Evolutionary conservation across 2,113 vertebrate species (phyloP).

Genomic region (Barbus barbus): DNA sequence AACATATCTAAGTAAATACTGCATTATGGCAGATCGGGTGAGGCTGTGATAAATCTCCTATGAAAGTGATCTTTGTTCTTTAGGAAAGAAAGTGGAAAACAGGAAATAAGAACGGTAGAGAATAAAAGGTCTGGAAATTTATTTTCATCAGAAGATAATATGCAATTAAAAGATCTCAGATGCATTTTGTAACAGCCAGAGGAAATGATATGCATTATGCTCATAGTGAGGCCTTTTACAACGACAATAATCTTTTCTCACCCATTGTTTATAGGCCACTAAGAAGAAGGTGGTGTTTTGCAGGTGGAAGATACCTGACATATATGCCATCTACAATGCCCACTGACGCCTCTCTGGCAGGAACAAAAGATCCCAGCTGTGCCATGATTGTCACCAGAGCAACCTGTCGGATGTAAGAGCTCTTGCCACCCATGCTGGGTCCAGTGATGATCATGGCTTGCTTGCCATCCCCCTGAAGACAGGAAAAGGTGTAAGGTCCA

Average conservation of each 20-base stretch:
- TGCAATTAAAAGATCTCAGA: constrained; percentile 17
- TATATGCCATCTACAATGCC: constrained; percentile 91
- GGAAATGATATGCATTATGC: background rate
- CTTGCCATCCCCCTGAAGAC: constrained; percentile 78
- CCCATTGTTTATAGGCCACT: background rate
- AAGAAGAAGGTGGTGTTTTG: background rate
- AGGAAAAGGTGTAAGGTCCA: too few species aligned
- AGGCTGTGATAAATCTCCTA: constrained; percentile 42
- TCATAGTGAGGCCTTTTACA: background rate
- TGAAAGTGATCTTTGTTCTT: constrained; percentile 35
- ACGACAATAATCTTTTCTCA: background rate
- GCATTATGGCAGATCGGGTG: constrained; percentile 27
- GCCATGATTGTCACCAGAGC: constrained; percentile 92
- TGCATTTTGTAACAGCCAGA: background rate
- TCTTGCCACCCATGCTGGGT: constrained; percentile 99
- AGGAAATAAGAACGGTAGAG: background rate
- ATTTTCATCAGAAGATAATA: constrained; percentile 34
- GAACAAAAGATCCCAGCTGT: constrained; percentile 90
- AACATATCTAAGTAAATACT: constrained; percentile 5
- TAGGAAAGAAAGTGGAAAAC: constrained; percentile 24
- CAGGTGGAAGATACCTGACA: constrained; percentile 80
- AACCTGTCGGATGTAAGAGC: constrained; percentile 96
- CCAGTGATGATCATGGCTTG: constrained; percentile 96
- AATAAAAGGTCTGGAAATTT: constrained; percentile 18
- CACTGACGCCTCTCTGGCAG: constrained; percentile 82